A percentile compares a stretch with the other conserved stretches of the same genome.
Conservation (phyloP, 2,797 vertebrate species). For the Brachyalestes nurse region DNA sequence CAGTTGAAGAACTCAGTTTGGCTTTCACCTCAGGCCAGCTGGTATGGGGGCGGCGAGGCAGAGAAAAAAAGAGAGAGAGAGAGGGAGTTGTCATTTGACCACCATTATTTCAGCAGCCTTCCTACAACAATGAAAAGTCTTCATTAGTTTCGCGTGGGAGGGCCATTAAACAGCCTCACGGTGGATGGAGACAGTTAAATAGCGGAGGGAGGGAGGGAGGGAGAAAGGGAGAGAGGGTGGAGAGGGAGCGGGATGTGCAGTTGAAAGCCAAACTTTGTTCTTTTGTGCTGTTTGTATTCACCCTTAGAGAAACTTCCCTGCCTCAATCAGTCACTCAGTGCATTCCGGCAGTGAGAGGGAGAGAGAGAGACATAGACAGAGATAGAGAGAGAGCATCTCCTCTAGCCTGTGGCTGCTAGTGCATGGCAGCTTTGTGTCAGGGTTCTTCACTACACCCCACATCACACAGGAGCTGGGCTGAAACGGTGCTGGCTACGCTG, state of each 20-base stretch:
- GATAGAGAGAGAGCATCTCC: conserved; percentile 36
- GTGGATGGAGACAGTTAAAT: conserved; percentile 61
- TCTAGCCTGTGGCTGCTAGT: conserved; percentile 47
- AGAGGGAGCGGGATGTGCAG: conserved; percentile 60
- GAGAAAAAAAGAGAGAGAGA: conserved; percentile 58
- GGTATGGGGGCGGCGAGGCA: conserved; percentile 73
- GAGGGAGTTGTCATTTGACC: conserved; percentile 70
- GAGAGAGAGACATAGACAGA: background rate
- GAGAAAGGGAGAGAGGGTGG: conserved; percentile 36
- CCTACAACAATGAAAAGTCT: conserved; percentile 77
- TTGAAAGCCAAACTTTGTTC: conserved; percentile 74
- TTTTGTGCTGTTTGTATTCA: conserved; percentile 71
- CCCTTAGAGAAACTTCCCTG: conserved; percentile 55
- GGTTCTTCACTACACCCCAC: conserved; percentile 43
- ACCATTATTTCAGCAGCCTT: conserved; percentile 73
- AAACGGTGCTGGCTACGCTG: conserved; percentile 36
- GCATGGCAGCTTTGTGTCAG: conserved; percentile 36
- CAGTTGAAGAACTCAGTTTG: conserved; percentile 73
- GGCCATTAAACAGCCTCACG: conserved; percentile 62
- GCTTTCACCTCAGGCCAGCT: conserved; percentile 82
- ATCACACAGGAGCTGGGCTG: conserved; percentile 39
- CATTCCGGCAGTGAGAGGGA: conserved; percentile 12
- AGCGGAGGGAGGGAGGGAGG: conserved; percentile 56
- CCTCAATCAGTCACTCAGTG: conserved; percentile 55
- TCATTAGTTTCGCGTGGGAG: conserved; percentile 77